Percentiles rank a stretch among this genome's conserved stretches.
These are phyloP conservation scores for Calyptomena viridis DNA, from an alignment of 2,113 vertebrate species.

Conservation along the genomic window DNA sequence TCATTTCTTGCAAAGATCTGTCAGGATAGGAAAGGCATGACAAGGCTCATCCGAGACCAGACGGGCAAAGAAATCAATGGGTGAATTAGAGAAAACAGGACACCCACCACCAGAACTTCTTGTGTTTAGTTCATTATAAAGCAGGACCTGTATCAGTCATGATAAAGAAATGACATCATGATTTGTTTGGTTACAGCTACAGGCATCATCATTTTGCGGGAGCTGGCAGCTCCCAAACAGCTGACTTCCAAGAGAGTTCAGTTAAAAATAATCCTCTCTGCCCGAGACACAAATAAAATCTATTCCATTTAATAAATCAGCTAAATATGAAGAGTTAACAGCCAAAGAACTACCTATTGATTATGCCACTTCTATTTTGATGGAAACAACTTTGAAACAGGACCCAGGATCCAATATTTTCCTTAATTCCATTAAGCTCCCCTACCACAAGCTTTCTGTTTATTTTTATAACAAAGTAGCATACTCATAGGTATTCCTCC, in stretches of 20 bases:
- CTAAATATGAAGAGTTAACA: slow-evolving; percentile 29
- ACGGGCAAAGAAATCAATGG: not conserved
- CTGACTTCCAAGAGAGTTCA: slow-evolving; percentile 6
- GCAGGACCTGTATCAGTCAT: not conserved
- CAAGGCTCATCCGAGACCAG: not conserved
- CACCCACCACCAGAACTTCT: not conserved
- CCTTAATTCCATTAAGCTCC: not conserved
- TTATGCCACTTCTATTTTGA: slow-evolving; percentile 16
- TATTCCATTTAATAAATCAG: slow-evolving; percentile 41
- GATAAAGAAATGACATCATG: not conserved
- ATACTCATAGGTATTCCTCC: not conserved
- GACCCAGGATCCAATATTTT: not conserved
- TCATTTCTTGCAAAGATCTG: not conserved
- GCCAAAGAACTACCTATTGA: slow-evolving; percentile 42
- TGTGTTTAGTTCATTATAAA: not conserved
- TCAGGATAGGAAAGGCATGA: not conserved
- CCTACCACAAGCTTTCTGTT: not conserved
- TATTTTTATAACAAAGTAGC: not conserved
- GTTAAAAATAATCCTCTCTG: slow-evolving; percentile 14
- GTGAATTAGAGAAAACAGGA: not conserved
- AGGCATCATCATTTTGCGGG: not conserved
- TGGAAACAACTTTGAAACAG: not conserved
- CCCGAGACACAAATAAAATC: not conserved
- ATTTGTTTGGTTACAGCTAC: not conserved
- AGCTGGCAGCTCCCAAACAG: not conserved